Base-by-base conservation (phyloP, 2,888 invertebrate species). In the Odontocerum albicorne region DNA sequence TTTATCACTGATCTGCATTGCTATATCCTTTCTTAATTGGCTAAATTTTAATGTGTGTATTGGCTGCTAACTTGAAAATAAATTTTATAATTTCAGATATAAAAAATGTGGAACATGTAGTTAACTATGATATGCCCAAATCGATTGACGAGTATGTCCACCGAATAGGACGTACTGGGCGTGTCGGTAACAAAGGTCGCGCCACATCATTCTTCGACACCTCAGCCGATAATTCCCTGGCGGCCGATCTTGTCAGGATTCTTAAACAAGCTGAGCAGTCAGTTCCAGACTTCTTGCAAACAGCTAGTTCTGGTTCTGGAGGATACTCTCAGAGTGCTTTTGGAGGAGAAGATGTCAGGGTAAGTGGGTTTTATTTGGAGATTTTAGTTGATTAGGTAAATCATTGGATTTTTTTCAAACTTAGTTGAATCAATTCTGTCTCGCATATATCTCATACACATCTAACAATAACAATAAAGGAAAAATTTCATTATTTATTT, bases 61-160 rank as follows among this genome's bases (percentile, higher is more conserved):
- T n/a, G n/a, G n/a, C n/a, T n/a, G n/a, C n/a, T n/a, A n/a, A n/a
- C n/a, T n/a, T n/a, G n/a, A n/a, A n/a, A n/a, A n/a, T n/a, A 12
- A 53, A 36, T 49, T 27, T 8, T 38, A 16, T 32, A 33, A 10
- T 57, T 55, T 17, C 68, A 86, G 93, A 96, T 68, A 95, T 96
- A 21, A 86, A 87, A 62, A 88, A 88, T 50, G 89, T 95, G 0
- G 83, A 86, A 2, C 92, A 94, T 64, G 96, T 97, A 0, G 85
- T 96, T 12, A 97, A 97, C 70, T 96, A 85, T 66, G 96, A 97
- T 69, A 78, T 97, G 66, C 96, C 96, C 0, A 85, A 87, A 55
- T 84, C 84, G 59, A 90, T 96, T 61, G 96, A 96, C 63, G 96
- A 96, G 64, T 97, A 96, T 65, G 95, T 96, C 1, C 97, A 97